Evolutionary conservation across 2,797 vertebrate genomes (phyloP), one percentile per base, ranked within the genome.

Genomic region (Xenopus petersii): DNA sequence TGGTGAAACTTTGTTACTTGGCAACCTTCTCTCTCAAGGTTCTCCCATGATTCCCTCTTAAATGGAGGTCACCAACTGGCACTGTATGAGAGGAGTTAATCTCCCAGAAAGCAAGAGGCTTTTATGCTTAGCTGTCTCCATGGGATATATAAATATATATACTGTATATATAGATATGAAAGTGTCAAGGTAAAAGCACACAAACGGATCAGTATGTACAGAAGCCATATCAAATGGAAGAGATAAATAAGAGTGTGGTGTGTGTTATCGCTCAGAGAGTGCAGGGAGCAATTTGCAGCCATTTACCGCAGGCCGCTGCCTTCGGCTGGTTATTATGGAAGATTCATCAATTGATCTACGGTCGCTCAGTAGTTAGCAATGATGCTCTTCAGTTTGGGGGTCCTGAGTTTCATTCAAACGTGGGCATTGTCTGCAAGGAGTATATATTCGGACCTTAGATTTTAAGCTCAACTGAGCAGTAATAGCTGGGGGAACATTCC

Each of bases 1-100:
- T 47, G 63, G 26, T 61, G 56, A 36, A 72, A 77, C 69, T 71
- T 67, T 51, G 74, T 76, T 76, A 70, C 74, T 24, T 76, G 63
- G 75, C 75, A 76, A 76, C 75, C 63, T 26, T 26, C 55, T 65
- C 71, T 65, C 61, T 64, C 17, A 66, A 68, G 64, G 64, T 65
- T 67, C 42, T 59, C 64, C 12, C 30, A 12, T 24, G 16, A 67
- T 59, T 42, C 17, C 33, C 2, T 12, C 16, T 36, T 21, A 51
- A 42, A 30, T 46, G 56, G 64, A 60, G 64, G 63, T 42, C 26
- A 30, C 26, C 36, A 11, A 1, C 42, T 6, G 8, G 10, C 17
- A 33, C 10, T 12, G 60, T 36, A 17, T 4, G 36, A 6, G 4
- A 21, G 16, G 74, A 51, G 54, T 71, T 66, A 71, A 74, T 17